Evolutionary conservation across 2,888 invertebrate genomes (phyloP), one percentile per base, ranked within the genome.

Genomic region (Danaus chrysippus): DNA sequence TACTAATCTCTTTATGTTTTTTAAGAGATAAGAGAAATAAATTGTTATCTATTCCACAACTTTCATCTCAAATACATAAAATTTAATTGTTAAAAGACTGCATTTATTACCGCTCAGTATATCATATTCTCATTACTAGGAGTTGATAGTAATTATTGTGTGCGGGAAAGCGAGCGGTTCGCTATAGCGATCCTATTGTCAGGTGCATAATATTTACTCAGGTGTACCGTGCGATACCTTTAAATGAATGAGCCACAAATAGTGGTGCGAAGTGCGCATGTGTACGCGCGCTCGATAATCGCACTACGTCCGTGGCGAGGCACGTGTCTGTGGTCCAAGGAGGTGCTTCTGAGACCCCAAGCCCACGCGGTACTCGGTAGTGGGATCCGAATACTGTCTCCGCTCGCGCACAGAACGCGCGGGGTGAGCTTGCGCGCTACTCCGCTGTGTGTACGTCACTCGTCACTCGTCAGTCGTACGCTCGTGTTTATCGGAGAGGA

Each of bases 261-360:
- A 76, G 80, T 77, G 76, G 70, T 66, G 74, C 61, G 70, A 68
- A 76, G 68, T 86, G 89, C 90, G 90, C 89, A 89, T 87, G 89
- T 86, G 83, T 83, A 86, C 81, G 72, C 82, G 81, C 84, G 87
- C 77, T 89, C 89, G 86, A 89, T 89, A 88, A 77, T 80, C 82
- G 84, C 86, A 84, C 84, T 84, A 86, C 83, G 82, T 77, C 81
- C 81, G 81, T 75, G 76, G 76, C 75, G 73, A 73, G 77, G 82
- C 85, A 86, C 86, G 87, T 87, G 87, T 79, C 76, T 76, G 73
- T 75, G 76, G 82, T 83, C 79, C 82, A 76, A 78, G 84, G 87
- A 86, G 85, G 87, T 87, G 86, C 84, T 73, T 69, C 58, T 63
- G 65, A 63, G 76, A 76, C 70, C 71, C 70, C 64, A 68, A 61